Evolutionary conservation across 2,888 invertebrate species (phyloP).

Genomic region (Arctia plantaginis): DNA sequence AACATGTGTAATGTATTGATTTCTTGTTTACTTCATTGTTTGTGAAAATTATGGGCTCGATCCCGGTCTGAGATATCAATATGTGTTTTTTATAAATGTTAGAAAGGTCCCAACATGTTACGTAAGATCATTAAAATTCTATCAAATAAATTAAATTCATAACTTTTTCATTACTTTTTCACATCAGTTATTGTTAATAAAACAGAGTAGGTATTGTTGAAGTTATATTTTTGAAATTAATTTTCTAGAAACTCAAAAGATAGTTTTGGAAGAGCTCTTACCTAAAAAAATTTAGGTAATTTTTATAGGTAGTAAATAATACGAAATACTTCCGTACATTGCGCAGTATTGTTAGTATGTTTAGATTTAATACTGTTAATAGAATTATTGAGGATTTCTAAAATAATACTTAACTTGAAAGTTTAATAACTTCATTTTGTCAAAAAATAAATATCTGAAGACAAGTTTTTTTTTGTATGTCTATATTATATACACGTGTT

Average conservation of each 20-base stretch:
- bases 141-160: neutral
- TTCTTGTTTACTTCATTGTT: neutral
- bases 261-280: too few species aligned
- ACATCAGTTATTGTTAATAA: too few species aligned
- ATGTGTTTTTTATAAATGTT: neutral
- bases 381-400: neutral
- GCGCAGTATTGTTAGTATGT: too few species aligned
- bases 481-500: neutral
- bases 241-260: too few species aligned
- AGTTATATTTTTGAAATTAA: too few species aligned
- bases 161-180: neutral
- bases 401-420: neutral
- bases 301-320: too few species aligned
- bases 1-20: neutral
- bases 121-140: neutral
- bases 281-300: too few species aligned
- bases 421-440: neutral
- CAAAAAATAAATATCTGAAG: too few species aligned
- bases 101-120: neutral
- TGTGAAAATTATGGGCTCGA: neutral
- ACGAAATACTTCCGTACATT: too few species aligned
- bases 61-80: neutral
- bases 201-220: too few species aligned
- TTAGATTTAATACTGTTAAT: too few species aligned
- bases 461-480: too few species aligned